A percentile compares a stretch with the other conserved stretches of the same genome.
Evolutionary conservation across 2,797 vertebrate genomes (phyloP).

Genomic region (Threskiornis aethiopicus): DNA sequence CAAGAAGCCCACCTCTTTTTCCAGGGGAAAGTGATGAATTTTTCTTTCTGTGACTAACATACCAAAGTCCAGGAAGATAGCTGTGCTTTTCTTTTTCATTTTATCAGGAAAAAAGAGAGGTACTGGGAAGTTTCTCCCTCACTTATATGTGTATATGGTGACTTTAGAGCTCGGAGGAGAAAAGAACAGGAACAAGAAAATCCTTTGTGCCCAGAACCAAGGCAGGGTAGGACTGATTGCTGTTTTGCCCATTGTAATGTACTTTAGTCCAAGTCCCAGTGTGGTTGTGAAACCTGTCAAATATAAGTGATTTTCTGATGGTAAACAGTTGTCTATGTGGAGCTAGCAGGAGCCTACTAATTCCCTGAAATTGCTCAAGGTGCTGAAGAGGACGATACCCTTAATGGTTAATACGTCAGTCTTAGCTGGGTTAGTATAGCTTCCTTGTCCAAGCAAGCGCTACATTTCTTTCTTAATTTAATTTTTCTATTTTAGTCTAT

Average conservation of each 20-base stretch:
- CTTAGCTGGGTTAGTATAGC: neutral
- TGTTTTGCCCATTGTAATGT: neutral
- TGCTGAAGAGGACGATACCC: neutral
- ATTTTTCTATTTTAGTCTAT: neutral
- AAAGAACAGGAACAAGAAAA: neutral
- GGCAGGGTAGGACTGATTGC: neutral
- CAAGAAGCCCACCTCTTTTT: neutral
- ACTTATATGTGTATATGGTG: neutral
- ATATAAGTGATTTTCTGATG: neutral
- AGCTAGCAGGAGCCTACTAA: neutral
- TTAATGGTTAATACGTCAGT: neutral
- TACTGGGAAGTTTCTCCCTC: neutral
- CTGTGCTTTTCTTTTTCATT: neutral
- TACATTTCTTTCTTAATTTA: neutral
- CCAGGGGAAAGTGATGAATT: neutral
- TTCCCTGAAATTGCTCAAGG: neutral
- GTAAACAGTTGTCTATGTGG: neutral
- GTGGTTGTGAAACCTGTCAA: neutral
- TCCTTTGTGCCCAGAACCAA: neutral
- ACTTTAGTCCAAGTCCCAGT: neutral
- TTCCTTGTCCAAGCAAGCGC: neutral
- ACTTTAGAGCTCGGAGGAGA: neutral
- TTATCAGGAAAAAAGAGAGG: neutral
- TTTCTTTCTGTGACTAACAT: neutral
- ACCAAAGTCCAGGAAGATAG: neutral